Evolutionary conservation across 1,140 invertebrate species (phyloP), one percentile per base, ranked within the genome.

Genomic region (Sarcophaga peregrina): DNA sequence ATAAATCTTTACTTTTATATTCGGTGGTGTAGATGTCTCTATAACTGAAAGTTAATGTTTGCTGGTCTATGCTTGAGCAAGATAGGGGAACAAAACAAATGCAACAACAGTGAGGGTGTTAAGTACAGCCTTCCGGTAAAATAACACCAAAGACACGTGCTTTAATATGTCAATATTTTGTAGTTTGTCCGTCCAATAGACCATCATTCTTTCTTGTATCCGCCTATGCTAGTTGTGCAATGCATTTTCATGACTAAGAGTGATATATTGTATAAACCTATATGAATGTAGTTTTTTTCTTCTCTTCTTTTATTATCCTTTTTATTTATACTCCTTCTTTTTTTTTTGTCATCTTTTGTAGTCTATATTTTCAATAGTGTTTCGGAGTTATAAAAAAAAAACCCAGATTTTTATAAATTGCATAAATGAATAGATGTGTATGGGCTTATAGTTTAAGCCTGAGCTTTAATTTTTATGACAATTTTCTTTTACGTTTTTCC

Each of bases 101-200:
- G 25, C 25, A 37, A 37, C 25, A 37, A 37, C 25, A 37, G 62
- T 20, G 62, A 9, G 62, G 62, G 62, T 68, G 62, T 68, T 68
- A 68, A 68, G 62, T 68, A 68, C 17, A 68, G 62, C 62, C 62
- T 68, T 68, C 62, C 62, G 62, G 62, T 68, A 68, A 68, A 68
- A 68, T 68, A 68, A 68, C 62, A 68, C 62, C 62, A 68, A 68
- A 68, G 62, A 68, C 62, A 68, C 62, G 17, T 68, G 62, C 62
- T 68, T 68, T 20, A 68, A 68, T 68, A 68, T 68, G 62, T 68
- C 62, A 68, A 68, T 68, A 68, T 68, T 17, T 68, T 68, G 62
- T 20, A 68, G 62, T 9, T 25, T 62, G 54, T 62, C 15, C 15
- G 54, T 13, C 54, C 15, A 20, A 20, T n/a, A 7, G 54, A n/a